These are phyloP conservation scores for Triplophysa rosa DNA, from an alignment of 2,113 vertebrate species.

Conservation along the genomic window DNA sequence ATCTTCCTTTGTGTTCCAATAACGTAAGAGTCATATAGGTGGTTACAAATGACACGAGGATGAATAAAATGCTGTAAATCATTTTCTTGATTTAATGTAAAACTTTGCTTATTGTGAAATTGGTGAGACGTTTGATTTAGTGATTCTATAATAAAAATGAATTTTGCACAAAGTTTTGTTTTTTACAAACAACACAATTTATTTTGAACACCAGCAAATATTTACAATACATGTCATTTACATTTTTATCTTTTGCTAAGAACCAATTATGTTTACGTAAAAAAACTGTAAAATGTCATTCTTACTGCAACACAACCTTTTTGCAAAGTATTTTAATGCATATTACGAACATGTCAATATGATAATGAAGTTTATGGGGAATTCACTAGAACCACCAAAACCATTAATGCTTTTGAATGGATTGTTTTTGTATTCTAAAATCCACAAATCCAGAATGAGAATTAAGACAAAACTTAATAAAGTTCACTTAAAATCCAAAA, in stretches of 20 bases:
- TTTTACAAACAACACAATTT: slow-evolving; percentile 30
- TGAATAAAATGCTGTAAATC: no score
- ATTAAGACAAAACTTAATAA: neutral
- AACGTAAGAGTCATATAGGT: no score
- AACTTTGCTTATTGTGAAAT: no score
- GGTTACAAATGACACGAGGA: no score
- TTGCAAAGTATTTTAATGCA: neutral
- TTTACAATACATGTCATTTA: slow-evolving; percentile 29
- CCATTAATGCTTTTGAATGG: neutral
- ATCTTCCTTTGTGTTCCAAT: no score
- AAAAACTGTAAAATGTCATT: neutral
- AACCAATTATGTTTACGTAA: neutral
- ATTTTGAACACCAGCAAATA: slow-evolving; percentile 11
- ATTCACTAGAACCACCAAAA: neutral
- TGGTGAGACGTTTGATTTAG: no score
- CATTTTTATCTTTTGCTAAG: neutral
- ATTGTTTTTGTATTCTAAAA: neutral
- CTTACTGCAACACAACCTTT: neutral
- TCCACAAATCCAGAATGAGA: neutral
- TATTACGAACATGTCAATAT: neutral
- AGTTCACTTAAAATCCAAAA: neutral
- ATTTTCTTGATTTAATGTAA: no score
- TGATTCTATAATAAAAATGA: no score
- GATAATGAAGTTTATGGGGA: neutral
- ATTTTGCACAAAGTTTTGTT: no score